These are phyloP conservation scores for Dendroctonus ponderosae DNA, from an alignment of 1,140 invertebrate species.

Conservation along the genomic window DNA sequence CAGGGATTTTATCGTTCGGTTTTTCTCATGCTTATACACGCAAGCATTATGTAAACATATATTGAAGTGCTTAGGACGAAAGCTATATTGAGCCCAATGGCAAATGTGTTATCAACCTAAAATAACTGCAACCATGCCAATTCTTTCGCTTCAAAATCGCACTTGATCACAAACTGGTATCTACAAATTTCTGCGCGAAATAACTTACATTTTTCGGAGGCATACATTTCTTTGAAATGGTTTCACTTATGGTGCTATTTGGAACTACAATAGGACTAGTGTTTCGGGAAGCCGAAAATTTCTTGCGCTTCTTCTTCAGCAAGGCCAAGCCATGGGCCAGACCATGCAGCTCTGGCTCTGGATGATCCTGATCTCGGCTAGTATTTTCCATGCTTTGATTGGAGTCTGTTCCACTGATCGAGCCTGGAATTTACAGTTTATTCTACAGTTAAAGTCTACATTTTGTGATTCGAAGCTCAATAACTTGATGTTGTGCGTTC, in stretches of 20 bases:
- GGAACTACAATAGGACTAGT: slow-evolving; percentile 58
- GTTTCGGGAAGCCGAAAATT: slow-evolving; percentile 73
- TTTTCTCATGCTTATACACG: too few relatives aligned
- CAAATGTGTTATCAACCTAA: too few relatives aligned
- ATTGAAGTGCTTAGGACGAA: too few relatives aligned
- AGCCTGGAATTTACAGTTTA: slow-evolving; percentile 24
- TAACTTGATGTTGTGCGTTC: neutral
- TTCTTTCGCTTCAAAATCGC: too few relatives aligned
- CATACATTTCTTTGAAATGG: slow-evolving; percentile 30
- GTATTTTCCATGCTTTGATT: slow-evolving; percentile 52
- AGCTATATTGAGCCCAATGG: too few relatives aligned
- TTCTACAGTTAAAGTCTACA: neutral
- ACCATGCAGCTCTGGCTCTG: slow-evolving; percentile 42
- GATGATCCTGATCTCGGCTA: slow-evolving; percentile 22
- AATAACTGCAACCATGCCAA: too few relatives aligned
- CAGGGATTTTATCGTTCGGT: too few relatives aligned
- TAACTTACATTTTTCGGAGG: slow-evolving; percentile 45
- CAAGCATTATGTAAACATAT: too few relatives aligned
- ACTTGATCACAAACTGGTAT: too few relatives aligned
- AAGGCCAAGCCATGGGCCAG: slow-evolving; percentile 62
- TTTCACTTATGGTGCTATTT: slow-evolving; percentile 42
- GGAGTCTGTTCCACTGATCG: slow-evolving; percentile 49
- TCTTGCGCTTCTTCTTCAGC: slow-evolving; percentile 73
- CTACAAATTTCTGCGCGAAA: neutral
- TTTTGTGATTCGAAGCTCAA: neutral